A percentile compares a stretch with the other conserved stretches of the same genome.
Evolutionary conservation across 2,113 vertebrate genomes (phyloP).

Genomic region (Myxocyprinus asiaticus): DNA sequence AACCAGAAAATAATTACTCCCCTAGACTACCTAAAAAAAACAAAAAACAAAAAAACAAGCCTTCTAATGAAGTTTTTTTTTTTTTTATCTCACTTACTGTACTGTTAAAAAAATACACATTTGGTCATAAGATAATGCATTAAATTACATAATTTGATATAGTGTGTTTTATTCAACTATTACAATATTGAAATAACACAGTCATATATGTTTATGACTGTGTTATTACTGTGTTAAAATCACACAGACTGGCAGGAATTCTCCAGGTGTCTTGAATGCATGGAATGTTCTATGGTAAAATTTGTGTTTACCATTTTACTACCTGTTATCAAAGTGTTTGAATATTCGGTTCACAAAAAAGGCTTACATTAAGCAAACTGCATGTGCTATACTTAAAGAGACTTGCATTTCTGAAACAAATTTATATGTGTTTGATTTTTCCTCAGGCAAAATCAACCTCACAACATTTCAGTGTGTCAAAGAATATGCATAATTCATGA

Average conservation of each 20-base stretch:
- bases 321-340: neutral
- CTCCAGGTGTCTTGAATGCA: too few species aligned
- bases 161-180: too few species aligned
- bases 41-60: neutral
- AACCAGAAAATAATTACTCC: conserved; percentile 45
- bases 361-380: neutral
- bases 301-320: neutral
- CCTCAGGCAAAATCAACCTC: conserved; percentile 14
- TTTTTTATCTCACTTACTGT: neutral
- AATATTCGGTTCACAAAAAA: neutral
- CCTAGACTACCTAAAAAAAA: conserved; percentile 22
- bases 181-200: too few species aligned
- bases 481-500: conserved; percentile 18
- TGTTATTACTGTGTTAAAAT: too few species aligned
- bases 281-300: too few species aligned
- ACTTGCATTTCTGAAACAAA: too few species aligned
- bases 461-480: neutral
- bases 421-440: conserved; percentile 13
- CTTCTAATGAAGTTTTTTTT: conserved; percentile 8
- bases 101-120: conserved; percentile 6
- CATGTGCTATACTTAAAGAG: neutral
- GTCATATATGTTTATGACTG: too few species aligned
- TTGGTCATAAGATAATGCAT: conserved; percentile 3
- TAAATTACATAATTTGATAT: neutral
- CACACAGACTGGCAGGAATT: too few species aligned